Evolutionary conservation across 2,888 invertebrate genomes (phyloP).

Genomic region (Ischnus inquisitorius): DNA sequence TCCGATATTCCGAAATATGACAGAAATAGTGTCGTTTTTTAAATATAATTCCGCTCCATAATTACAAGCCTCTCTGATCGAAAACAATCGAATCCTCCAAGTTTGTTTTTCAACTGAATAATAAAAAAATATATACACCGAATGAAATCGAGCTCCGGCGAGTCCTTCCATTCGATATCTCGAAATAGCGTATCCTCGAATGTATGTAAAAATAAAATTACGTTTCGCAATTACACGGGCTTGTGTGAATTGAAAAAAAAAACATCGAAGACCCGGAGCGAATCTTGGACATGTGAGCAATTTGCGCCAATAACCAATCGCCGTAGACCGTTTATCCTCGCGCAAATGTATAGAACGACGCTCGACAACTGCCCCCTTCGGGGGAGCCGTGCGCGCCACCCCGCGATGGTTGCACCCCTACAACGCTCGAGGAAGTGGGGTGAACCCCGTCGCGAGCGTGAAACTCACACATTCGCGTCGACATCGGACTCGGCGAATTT

Average conservation of each 20-base stretch:
- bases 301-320: constrained; percentile 42
- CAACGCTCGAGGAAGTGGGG: constrained; percentile 41
- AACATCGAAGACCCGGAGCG: not conserved
- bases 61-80: too few species aligned
- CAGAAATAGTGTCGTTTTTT: too few species aligned
- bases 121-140: too few species aligned
- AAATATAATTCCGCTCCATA: too few species aligned
- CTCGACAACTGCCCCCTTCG: constrained; percentile 39
- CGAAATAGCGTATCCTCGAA: too few species aligned
- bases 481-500: constrained; percentile 23
- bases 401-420: constrained; percentile 10
- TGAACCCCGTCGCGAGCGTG: constrained; percentile 14
- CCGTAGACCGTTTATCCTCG: not conserved
- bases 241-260: not conserved
- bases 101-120: too few species aligned
- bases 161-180: too few species aligned
- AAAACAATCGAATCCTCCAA: too few species aligned
- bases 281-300: constrained; percentile 11
- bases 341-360: constrained; percentile 20
- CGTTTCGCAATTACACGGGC: too few species aligned
- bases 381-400: not conserved
- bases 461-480: constrained; percentile 18
- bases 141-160: too few species aligned
- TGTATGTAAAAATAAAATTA: too few species aligned
- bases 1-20: too few species aligned